phyloP scores from a whole-genome alignment of 1,140 invertebrate genomes.

The Mylabris phalerata region DNA sequence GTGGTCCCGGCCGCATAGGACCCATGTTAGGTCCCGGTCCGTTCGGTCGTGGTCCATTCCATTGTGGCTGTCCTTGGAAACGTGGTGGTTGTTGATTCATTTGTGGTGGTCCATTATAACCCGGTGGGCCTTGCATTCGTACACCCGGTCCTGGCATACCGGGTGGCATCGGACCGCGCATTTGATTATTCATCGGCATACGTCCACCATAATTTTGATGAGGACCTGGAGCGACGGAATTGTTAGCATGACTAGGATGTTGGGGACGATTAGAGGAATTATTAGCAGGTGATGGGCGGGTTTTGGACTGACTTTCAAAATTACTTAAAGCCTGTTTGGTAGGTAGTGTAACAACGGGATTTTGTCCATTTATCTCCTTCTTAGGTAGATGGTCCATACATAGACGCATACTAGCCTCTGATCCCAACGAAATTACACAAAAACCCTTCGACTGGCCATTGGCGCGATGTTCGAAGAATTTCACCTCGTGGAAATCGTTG shows the following conservation, averaged over 20 bases:
- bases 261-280: slow-evolving; percentile 43
- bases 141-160: slow-evolving; percentile 59
- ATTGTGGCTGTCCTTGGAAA: slow-evolving; percentile 52
- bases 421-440: slow-evolving; percentile 85
- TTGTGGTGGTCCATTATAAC: slow-evolving; percentile 41
- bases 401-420: slow-evolving; percentile 81
- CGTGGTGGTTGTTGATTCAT: slow-evolving; percentile 50
- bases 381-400: slow-evolving; percentile 90
- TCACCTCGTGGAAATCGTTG: slow-evolving; percentile 92
- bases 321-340: slow-evolving; percentile 67
- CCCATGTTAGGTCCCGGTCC: slow-evolving; percentile 51
- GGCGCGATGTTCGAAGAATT: slow-evolving; percentile 98
- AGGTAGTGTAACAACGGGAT: slow-evolving; percentile 88
- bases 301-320: slow-evolving; percentile 85
- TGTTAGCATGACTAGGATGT: slow-evolving; percentile 48
- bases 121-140: slow-evolving; percentile 58
- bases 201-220: slow-evolving; percentile 54
- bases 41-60: slow-evolving; percentile 51
- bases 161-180: slow-evolving; percentile 56
- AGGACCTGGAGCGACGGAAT: slow-evolving; percentile 46
- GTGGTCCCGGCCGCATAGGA: slow-evolving; percentile 49
- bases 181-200: slow-evolving; percentile 62
- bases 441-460: slow-evolving; percentile 99
- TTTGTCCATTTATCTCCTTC: slow-evolving; percentile 92
- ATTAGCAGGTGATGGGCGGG: slow-evolving; percentile 68